phyloP scores from a whole-genome alignment of 2,797 vertebrate species.

The Sardinella longiceps region DNA sequence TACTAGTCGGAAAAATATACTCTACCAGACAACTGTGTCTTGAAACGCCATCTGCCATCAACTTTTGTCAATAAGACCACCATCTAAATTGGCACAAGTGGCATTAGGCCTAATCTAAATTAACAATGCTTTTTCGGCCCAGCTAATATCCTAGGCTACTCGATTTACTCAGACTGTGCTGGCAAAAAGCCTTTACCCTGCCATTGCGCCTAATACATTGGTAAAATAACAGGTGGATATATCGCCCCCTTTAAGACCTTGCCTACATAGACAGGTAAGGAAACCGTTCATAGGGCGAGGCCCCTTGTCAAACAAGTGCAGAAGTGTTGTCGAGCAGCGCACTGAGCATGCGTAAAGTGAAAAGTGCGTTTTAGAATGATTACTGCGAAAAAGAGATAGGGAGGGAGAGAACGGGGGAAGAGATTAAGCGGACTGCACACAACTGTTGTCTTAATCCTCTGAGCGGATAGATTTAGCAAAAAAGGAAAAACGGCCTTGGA shows the following conservation, averaged over 20 bases:
- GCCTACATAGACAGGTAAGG: neutral
- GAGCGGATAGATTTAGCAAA: slow-evolving; percentile 74
- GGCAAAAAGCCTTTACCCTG: no score
- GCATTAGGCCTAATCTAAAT: no score
- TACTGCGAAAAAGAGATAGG: slow-evolving; percentile 53
- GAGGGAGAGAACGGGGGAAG: slow-evolving; percentile 58
- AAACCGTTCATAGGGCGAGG: slow-evolving; percentile 65
- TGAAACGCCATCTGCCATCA: no score
- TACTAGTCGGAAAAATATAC: no score
- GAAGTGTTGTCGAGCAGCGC: slow-evolving; percentile 12
- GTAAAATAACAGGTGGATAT: neutral
- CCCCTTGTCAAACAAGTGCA: slow-evolving; percentile 43
- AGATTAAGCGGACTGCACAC: slow-evolving; percentile 75
- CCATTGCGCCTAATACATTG: neutral
- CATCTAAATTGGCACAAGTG: no score
- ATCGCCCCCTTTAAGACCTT: slow-evolving; percentile 1
- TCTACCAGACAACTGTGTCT: no score
- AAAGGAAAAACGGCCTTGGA: slow-evolving; percentile 69
- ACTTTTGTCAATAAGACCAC: no score
- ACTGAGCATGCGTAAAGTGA: slow-evolving; percentile 70
- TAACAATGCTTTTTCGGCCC: no score
- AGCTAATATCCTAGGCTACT: no score
- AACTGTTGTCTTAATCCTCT: slow-evolving; percentile 82
- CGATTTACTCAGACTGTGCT: no score
- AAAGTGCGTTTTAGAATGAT: slow-evolving; percentile 75